phyloP scores from a whole-genome alignment of 2,797 vertebrate genomes.

The Helarctos malayanus region DNA sequence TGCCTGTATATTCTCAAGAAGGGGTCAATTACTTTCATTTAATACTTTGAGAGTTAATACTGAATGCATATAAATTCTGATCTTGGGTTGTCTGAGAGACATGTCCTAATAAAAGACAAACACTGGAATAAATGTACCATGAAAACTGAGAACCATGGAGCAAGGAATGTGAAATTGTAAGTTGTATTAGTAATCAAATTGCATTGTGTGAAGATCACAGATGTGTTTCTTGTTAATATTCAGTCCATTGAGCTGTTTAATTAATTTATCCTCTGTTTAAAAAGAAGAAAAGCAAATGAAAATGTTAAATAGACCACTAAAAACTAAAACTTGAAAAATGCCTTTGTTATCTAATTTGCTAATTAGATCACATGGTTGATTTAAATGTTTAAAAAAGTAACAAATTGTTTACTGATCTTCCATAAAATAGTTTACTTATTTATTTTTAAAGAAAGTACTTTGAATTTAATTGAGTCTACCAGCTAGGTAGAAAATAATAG shows the following conservation, averaged over 20 bases:
- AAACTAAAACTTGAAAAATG: slow-evolving; percentile 31
- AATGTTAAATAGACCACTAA: slow-evolving; percentile 49
- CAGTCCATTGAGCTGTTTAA: slow-evolving; percentile 17
- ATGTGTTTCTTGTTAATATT: slow-evolving; percentile 49
- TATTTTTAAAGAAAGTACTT: neutral
- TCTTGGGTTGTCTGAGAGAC: neutral
- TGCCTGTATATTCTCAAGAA: neutral
- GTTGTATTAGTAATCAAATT: neutral
- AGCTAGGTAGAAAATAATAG: slow-evolving; percentile 27
- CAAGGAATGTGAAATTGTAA: neutral
- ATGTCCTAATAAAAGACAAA: neutral
- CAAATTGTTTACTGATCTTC: neutral
- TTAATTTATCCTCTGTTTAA: slow-evolving; percentile 44
- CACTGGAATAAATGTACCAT: neutral
- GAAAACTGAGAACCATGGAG: neutral
- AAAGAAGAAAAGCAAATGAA: slow-evolving; percentile 55
- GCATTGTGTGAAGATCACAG: neutral
- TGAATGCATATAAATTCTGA: neutral
- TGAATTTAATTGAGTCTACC: slow-evolving; percentile 9
- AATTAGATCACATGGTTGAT: slow-evolving; percentile 37
- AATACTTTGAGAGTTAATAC: neutral
- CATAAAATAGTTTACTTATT: neutral
- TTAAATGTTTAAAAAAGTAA: slow-evolving; percentile 56
- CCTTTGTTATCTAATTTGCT: slow-evolving; percentile 19
- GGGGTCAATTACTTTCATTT: neutral